A percentile compares a stretch with the other conserved stretches of the same genome.
phyloP scores from a whole-genome alignment of 2,888 invertebrate species.

The Platerodrilus igneus region DNA sequence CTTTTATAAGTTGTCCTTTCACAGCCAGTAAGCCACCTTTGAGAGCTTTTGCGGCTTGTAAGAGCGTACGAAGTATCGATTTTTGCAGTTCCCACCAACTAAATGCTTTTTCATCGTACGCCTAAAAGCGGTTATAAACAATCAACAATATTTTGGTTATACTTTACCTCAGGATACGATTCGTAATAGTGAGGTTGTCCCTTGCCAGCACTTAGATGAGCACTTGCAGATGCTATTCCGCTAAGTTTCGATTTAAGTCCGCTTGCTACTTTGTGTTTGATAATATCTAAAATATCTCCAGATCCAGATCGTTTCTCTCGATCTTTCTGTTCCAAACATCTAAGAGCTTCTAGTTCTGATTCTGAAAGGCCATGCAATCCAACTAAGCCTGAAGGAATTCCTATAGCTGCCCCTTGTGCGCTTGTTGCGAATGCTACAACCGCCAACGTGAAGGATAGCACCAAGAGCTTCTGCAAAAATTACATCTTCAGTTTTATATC shows the following conservation, averaged over 20 bases:
- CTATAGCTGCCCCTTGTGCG: constrained; percentile 30
- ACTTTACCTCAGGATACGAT: constrained; percentile 25
- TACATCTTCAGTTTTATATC: too few species aligned
- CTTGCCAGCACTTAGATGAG: constrained; percentile 49
- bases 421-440: constrained; percentile 19
- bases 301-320: constrained; percentile 45
- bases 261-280: constrained; percentile 51
- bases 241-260: constrained; percentile 54
- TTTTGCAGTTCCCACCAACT: constrained; percentile 69
- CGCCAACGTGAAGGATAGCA: constrained; percentile 26
- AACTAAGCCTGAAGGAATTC: constrained; percentile 35
- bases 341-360: constrained; percentile 33
- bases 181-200: constrained; percentile 39
- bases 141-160: constrained; percentile 11
- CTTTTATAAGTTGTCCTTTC: constrained; percentile 84
- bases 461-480: constrained; percentile 31
- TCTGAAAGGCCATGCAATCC: constrained; percentile 35
- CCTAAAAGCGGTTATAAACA: constrained; percentile 26
- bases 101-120: constrained; percentile 37
- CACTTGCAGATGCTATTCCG: constrained; percentile 49
- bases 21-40: constrained; percentile 82
- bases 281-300: constrained; percentile 44
- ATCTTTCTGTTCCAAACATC: constrained; percentile 30
- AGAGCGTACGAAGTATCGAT: constrained; percentile 73
- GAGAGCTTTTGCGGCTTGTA: constrained; percentile 85